These are phyloP conservation scores for Tachypleus tridentatus DNA, from an alignment of 1,140 invertebrate genomes.

Conservation along the genomic window DNA sequence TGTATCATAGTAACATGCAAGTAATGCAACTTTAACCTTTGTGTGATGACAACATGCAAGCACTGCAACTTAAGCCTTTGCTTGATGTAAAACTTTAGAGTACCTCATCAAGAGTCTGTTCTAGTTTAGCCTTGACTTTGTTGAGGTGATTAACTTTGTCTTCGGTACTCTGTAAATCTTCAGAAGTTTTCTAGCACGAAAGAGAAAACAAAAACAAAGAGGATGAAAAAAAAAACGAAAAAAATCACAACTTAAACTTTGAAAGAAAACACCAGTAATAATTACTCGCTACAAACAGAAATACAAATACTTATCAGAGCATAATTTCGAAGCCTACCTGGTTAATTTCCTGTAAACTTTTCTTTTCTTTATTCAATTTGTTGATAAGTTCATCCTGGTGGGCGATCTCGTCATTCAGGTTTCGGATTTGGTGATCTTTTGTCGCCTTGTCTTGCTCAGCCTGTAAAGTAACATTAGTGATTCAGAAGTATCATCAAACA, in stretches of 20 bases:
- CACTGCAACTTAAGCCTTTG: too few relatives aligned
- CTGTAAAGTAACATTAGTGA: conserved; percentile 25
- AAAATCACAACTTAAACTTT: too few relatives aligned
- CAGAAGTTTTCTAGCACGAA: conserved; percentile 60
- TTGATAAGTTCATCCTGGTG: conserved; percentile 99
- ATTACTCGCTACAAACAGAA: too few relatives aligned
- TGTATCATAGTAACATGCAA: too few relatives aligned
- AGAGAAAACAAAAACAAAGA: not conserved
- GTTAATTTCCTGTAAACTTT: conserved; percentile 83
- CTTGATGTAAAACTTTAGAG: not conserved
- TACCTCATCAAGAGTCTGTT: conserved; percentile 87
- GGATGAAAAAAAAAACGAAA: too few relatives aligned
- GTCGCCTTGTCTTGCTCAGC: conserved; percentile 83
- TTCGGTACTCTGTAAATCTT: conserved; percentile 92
- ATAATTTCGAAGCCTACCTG: conserved; percentile 30
- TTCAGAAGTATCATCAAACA: too few relatives aligned
- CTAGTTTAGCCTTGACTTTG: conserved; percentile 96
- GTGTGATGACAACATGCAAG: too few relatives aligned
- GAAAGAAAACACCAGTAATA: too few relatives aligned
- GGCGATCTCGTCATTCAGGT: conserved; percentile 96
- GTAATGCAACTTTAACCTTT: too few relatives aligned
- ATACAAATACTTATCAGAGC: not conserved
- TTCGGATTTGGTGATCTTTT: conserved; percentile 98
- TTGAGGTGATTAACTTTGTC: conserved; percentile 99
- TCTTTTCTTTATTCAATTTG: conserved; percentile 99